Evolutionary conservation across 2,888 invertebrate genomes (phyloP), one percentile per base, ranked within the genome.

Genomic region (Chaetoderma sp.): DNA sequence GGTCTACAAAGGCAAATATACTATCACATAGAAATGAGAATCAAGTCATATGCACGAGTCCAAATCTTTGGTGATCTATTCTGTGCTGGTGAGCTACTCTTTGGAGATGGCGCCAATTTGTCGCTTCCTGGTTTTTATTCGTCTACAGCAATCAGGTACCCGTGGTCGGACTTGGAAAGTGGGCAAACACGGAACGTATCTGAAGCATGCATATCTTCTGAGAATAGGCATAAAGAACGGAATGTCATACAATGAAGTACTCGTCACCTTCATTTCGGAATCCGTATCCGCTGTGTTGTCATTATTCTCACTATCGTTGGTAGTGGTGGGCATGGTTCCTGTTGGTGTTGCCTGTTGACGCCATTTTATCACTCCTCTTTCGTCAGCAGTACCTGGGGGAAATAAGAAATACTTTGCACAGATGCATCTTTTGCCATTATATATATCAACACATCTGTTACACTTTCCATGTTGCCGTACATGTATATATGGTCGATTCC

Each of bases 311-410:
- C n/a, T 3, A n/a, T 52, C 32, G n/a, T n/a, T n/a, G n/a, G n/a
- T n/a, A n/a, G n/a, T n/a, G n/a, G n/a, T n/a, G n/a, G n/a, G n/a
- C n/a, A n/a, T n/a, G n/a, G n/a, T n/a, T n/a, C n/a, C n/a, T n/a
- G n/a, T n/a, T n/a, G n/a, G n/a, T 36, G n/a, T 13, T 16, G n/a
- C 32, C 32, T 52, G 52, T 3, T 16, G 30, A 21, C 36, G 27
- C 71, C 71, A 71, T 49, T 65, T 63, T 39, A 68, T 39, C n/a
- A 71, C 57, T 0, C 71, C 71, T 18, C 71, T 50, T 47, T 71
- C 71, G 33, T 71, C 68, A 3, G 39, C 49, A 8, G 65, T 70
- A 21, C 70, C 70, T 70, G 57, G 2, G 21, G 47, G 4, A 5
- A 32, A 21, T 30, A 55, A 30, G 16, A 8, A n/a, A n/a, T n/a